Conservation (phyloP, 2,113 vertebrate genomes). For the Cavia aperea region DNA sequence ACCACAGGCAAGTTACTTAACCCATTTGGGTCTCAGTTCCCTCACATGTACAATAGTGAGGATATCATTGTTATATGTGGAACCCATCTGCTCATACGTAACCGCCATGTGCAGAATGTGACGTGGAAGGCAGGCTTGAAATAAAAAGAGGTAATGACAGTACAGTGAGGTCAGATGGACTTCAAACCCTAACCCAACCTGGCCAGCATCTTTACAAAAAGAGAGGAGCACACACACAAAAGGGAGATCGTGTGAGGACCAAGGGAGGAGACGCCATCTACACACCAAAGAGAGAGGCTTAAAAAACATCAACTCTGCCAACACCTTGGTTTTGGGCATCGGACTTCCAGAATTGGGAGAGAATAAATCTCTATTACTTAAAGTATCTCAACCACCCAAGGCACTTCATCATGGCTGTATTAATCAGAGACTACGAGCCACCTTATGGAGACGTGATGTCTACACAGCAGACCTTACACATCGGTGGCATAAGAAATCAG, state of each 20-base stretch:
- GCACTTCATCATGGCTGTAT: background rate
- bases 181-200: background rate
- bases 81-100: background rate
- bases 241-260: background rate
- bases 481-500: background rate
- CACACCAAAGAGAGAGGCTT: background rate
- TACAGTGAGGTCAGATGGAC: background rate
- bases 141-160: background rate
- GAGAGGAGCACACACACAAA: background rate
- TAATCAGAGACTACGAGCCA: background rate
- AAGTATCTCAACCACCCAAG: background rate
- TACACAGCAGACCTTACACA: background rate
- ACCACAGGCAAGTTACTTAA: background rate
- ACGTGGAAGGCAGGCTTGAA: background rate
- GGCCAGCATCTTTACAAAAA: background rate
- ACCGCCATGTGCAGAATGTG: background rate
- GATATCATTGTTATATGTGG: background rate
- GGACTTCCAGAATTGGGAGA: background rate
- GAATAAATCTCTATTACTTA: background rate
- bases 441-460: background rate
- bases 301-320: background rate
- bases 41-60: no score
- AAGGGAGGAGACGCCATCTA: background rate
- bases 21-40: background rate
- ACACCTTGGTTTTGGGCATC: background rate